Evolutionary conservation across 2,797 vertebrate genomes (phyloP), one percentile per base, ranked within the genome.

Genomic region (Schizopygopsis pylzovi): DNA sequence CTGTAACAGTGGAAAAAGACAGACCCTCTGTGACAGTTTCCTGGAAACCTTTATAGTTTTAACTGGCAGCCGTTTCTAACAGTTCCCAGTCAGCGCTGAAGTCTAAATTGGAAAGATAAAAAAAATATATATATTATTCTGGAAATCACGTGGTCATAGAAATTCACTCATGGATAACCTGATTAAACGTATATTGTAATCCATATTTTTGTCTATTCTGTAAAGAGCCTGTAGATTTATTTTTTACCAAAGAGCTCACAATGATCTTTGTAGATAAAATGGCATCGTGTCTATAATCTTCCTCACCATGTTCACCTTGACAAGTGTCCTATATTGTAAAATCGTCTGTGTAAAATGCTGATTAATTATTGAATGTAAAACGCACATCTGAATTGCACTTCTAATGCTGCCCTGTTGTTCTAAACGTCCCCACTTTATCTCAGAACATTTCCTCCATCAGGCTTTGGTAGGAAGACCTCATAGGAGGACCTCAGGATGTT

Each of bases 371-470:
- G 2, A 61, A 61, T 22, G 7, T 65, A 13, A 25, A 67, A 45
- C 4, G 8, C 3, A 37, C 33, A 41, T 28, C 43, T 37, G 43
- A 65, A 20, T 63, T 76, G 33, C 45, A 43, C 28, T 67, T 77
- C 16, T 0, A 65, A 25, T 20, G 13, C 33, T 68, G 0, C 28
- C 2, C 20, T 67, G 71, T 10, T 83, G 43, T 84, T 67, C 37
- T 67, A 45, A 67, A 18, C 25, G 28, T 8, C 61, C 22, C 45
- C 49, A n/a, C 18, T 70, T 67, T 84, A 79, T 84, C 65, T 79
- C 28, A 15, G n/a, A 73, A 81, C 68, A 67, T 85, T 87, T 89
- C 87, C 86, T 87, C 78, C 80, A 22, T 28, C 61, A 73, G 52
- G 56, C 71, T 79, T 54, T 7, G 70, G 63, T 79, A 83, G 73